Base-by-base conservation (phyloP, 2,113 vertebrate genomes). In the Tricholaema leucomelas region DNA sequence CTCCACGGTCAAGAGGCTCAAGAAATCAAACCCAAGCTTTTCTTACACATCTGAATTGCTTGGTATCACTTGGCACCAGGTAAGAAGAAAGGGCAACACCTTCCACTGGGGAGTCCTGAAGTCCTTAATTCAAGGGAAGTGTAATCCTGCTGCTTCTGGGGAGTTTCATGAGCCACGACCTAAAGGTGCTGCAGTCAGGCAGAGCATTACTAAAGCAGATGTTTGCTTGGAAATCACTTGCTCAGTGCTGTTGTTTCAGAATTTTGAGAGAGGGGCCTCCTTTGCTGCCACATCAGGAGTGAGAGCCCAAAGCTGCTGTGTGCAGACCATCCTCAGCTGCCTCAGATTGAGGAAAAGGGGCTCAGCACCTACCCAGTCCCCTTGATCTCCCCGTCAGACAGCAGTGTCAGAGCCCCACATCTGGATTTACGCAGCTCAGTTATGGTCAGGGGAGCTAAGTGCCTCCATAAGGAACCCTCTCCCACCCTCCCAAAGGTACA, bases 11-110 rank as follows among this genome's bases (percentile, higher is more conserved):
- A 89, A 48, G 63, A 60, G 15, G 54, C 36, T 88, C 4, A 25
- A 64, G 73, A 91, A 92, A 90, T 85, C 25, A 78, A 88, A 90
- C 19, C 50, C 65, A 55, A 90, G 65, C 59, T 80, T 64, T 93
- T 80, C 54, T 79, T 91, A 75, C 64, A 59, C 54, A 92, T 59
- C 17, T 30, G 75, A 59, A 69, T 78, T 0, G 0, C 74, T 71
- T 1, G 2, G 63, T 77, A 85, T 52, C 0, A 5, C 74, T 71
- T 85, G 54, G 60, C 88, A 94, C 70, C 76, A 73, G 80, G 83
- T 8, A 15, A 85, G 85, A 42, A 88, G 44, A 90, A 94, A 92
- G 2, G 5, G 85, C 85, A 91, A 90, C 12, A 7, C 61, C 72
- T 90, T 92, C 55, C 12, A 2, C 54, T 56, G 50, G 60, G 36